These are phyloP conservation scores for Serrognathus titanus DNA, from an alignment of 2,888 invertebrate genomes.

Conservation along the genomic window DNA sequence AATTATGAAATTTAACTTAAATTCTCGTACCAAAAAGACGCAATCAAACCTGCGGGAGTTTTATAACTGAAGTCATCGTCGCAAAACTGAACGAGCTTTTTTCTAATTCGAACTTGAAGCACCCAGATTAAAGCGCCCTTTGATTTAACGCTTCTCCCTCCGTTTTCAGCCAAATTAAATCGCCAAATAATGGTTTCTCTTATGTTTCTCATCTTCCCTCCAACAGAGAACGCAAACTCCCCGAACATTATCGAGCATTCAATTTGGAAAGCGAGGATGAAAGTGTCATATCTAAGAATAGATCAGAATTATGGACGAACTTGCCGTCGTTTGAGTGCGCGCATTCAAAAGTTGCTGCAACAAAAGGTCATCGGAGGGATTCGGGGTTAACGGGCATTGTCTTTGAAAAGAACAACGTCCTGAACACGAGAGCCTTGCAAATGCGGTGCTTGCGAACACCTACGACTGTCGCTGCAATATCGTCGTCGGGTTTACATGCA, in stretches of 20 bases:
- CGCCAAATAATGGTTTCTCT: no score
- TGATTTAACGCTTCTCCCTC: no score
- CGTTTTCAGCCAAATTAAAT: no score
- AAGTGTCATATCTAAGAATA: neutral
- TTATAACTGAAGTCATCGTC: neutral
- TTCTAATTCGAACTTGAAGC: no score
- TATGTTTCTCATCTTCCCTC: no score
- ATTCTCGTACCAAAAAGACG: neutral
- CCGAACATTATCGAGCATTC: neutral
- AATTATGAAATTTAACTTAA: neutral
- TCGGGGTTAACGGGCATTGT: neutral
- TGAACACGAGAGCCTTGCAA: neutral
- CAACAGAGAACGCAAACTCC: no score
- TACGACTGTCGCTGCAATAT: slow-evolving; percentile 7
- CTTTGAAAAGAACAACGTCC: neutral
- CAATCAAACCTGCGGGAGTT: neutral
- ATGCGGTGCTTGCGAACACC: slow-evolving; percentile 1
- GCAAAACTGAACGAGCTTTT: no score
- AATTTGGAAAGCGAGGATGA: neutral
- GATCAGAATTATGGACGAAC: neutral
- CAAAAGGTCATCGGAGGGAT: neutral
- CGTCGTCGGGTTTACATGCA: slow-evolving; percentile 20
- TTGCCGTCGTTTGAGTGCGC: neutral
- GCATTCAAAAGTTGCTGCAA: neutral
- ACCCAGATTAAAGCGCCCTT: no score